These are phyloP conservation scores for Carassius auratus DNA, from an alignment of 2,113 vertebrate genomes.

Conservation along the genomic window DNA sequence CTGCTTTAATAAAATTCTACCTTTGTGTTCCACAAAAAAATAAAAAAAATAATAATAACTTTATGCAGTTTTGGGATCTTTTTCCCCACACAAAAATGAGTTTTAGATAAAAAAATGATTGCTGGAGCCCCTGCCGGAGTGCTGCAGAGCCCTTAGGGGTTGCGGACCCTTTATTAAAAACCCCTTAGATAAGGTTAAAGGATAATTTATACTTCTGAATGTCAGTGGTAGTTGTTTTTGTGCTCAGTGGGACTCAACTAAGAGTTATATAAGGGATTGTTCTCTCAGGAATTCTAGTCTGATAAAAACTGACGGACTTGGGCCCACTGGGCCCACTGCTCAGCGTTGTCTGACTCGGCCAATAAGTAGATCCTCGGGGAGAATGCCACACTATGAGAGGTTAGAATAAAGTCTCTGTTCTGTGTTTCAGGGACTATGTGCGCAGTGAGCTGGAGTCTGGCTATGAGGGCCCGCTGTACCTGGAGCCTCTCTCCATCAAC, in stretches of 20 bases:
- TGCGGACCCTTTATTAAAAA: background rate
- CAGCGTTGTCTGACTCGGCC: background rate
- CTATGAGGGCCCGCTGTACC: conserved; percentile 93
- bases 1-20: background rate
- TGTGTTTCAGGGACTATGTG: conserved; percentile 89
- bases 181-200: background rate
- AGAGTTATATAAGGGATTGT: conserved; percentile 14
- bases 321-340: background rate
- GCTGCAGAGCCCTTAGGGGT: background rate
- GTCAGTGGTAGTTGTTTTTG: background rate
- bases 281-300: conserved; percentile 20
- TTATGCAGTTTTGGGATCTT: background rate
- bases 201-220: background rate
- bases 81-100: background rate
- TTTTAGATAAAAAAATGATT: background rate
- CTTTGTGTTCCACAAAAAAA: background rate
- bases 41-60: no score
- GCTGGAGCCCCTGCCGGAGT: background rate
- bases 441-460: conserved; percentile 94
- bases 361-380: conserved; percentile 9
- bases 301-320: conserved; percentile 20
- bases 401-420: conserved; percentile 17
- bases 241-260: background rate
- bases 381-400: background rate
- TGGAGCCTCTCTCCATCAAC: conserved; percentile 96